Evolutionary conservation across 2,797 vertebrate genomes (phyloP).

Genomic region (Xyrichtys novacula): DNA sequence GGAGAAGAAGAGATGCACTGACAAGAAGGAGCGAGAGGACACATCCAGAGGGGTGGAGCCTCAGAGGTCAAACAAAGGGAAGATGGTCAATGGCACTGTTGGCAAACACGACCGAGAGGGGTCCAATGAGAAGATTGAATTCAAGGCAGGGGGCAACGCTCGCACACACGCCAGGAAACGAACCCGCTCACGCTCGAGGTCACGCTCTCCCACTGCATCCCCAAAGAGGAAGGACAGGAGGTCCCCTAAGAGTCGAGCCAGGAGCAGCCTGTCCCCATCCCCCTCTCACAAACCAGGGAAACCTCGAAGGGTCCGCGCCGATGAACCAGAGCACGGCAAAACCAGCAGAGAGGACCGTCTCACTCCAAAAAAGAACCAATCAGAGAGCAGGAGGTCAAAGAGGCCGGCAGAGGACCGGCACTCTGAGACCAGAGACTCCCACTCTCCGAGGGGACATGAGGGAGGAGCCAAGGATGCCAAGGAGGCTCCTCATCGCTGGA

Average conservation of each 20-base stretch:
- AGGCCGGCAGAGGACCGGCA: conserved; percentile 90
- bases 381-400: conserved; percentile 90
- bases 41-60: conserved; percentile 80
- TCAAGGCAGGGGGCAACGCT: conserved; percentile 84
- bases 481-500: conserved; percentile 92
- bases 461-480: conserved; percentile 88
- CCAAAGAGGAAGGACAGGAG: conserved; percentile 94
- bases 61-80: conserved; percentile 86
- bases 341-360: conserved; percentile 88
- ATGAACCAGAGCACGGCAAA: conserved; percentile 79
- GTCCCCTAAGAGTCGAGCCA: conserved; percentile 90
- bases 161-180: conserved; percentile 91
- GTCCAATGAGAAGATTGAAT: conserved; percentile 84
- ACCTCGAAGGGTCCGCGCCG: conserved; percentile 82
- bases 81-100: conserved; percentile 89
- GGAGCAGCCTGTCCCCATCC: conserved; percentile 85
- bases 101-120: conserved; percentile 87
- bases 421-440: conserved; percentile 81
- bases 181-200: conserved; percentile 91
- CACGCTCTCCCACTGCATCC: conserved; percentile 89
- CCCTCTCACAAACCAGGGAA: conserved; percentile 88
- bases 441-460: conserved; percentile 84
- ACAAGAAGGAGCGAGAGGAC: conserved; percentile 93
- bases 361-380: conserved; percentile 85
- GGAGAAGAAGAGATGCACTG: conserved; percentile 89